Evolutionary conservation across 2,888 invertebrate species (phyloP), one percentile per base, ranked within the genome.

Genomic region (Eutolmus rufibarbis): DNA sequence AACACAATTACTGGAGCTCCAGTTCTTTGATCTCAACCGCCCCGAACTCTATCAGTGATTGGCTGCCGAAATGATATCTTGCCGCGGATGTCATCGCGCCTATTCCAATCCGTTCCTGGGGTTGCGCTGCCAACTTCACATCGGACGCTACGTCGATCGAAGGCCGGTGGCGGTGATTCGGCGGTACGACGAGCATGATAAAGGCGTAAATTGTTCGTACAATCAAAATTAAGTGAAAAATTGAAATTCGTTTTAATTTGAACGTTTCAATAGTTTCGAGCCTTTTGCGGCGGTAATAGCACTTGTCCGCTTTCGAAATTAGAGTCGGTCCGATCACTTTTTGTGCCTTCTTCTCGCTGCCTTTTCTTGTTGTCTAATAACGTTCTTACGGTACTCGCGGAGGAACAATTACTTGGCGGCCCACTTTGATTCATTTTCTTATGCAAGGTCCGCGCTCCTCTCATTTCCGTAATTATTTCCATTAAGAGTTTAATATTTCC

Each of bases 191-290:
- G 16, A 79, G 31, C 79, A 79, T 40, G 51, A 79, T 79, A 79
- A 51, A 79, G 79, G 79, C 51, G 66, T 40, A 76, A 82, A 82
- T 82, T 85, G 85, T 74, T 85, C 46, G 43, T 85, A 74, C 85
- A 85, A 74, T 74, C 85, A 23, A 79, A 87, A 87, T 66, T 79
- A 74, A 87, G 81, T 87, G 81, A 81, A 74, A 87, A 87, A 87
- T 87, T 87, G 87, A 87, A 87, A 87, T 87, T 87, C 46, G 87
- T 81, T 87, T 87, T 87, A 87, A 74, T 81, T 81, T 86, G 86
- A 77, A 86, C 77, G 28, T 86, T 86, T 86, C 86, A 86, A 86
- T 74, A 85, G 74, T 74, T 85, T 31, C 85, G 31, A 40, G 46
- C 85, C 74, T 85, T 85, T 74, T 23, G 43, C 46, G 74, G 31